phyloP scores from a whole-genome alignment of 2,888 invertebrate genomes.

The Bugula neritina region DNA sequence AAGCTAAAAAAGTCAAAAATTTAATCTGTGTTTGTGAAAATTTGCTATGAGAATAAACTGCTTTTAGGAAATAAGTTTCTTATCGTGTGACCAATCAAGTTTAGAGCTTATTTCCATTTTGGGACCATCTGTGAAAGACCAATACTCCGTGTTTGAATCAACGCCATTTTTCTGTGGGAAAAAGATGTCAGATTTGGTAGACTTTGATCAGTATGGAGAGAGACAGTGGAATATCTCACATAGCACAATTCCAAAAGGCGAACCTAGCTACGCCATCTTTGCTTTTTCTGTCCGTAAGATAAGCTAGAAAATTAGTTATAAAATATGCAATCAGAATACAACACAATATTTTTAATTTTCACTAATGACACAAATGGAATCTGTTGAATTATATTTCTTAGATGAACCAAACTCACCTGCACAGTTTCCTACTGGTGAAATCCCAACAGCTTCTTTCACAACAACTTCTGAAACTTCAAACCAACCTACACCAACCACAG shows the following conservation, averaged over 20 bases:
- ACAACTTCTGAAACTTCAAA: no score
- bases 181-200: neutral
- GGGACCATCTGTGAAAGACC: neutral
- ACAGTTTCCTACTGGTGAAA: no score
- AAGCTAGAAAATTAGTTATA: no score
- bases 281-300: constrained; percentile 22
- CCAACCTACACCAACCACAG: no score
- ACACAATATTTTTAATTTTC: no score
- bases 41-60: neutral
- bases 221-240: constrained; percentile 6
- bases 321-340: no score
- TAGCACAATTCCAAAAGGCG: constrained; percentile 10
- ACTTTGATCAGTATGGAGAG: constrained; percentile 19
- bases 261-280: neutral
- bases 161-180: neutral
- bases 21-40: no score
- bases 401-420: no score
- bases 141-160: constrained; percentile 3
- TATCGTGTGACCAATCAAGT: constrained; percentile 4
- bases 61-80: constrained; percentile 7
- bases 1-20: no score
- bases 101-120: constrained; percentile 11
- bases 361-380: no score
- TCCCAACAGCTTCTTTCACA: no score
- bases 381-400: no score